Percentiles rank a stretch among this genome's conserved stretches.
These are phyloP conservation scores for Scaptomyza montana DNA, from an alignment of 1,140 invertebrate genomes.

Conservation along the genomic window DNA sequence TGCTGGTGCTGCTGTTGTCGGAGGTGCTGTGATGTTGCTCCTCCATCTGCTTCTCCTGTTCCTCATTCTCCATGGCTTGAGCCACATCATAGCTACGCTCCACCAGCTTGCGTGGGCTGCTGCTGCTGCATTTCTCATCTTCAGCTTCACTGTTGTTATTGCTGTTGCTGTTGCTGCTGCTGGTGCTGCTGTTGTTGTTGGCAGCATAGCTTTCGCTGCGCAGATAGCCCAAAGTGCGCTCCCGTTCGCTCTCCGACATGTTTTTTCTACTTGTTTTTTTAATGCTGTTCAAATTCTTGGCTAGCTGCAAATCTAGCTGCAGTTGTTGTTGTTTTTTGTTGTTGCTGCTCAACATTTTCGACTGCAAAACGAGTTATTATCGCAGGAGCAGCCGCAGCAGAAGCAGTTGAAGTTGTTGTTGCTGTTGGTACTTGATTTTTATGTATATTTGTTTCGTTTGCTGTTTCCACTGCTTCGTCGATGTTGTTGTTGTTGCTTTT, in stretches of 20 bases:
- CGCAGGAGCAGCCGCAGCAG: slow-evolving; percentile 61
- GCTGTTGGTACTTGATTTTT: slow-evolving; percentile 77
- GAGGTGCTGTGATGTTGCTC: slow-evolving; percentile 64
- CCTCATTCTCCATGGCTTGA: slow-evolving; percentile 83
- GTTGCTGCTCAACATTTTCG: slow-evolving; percentile 83
- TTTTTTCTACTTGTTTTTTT: slow-evolving; percentile 52
- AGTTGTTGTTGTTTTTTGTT: slow-evolving; percentile 51
- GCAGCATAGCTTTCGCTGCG: slow-evolving; percentile 75
- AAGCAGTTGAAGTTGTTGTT: slow-evolving; percentile 41
- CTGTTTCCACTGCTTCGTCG: slow-evolving; percentile 69
- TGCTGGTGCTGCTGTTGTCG: slow-evolving; percentile 40
- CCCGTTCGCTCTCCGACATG: slow-evolving; percentile 46
- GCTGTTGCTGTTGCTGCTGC: slow-evolving; percentile 30
- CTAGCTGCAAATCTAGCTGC: slow-evolving; percentile 46
- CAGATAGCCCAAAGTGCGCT: slow-evolving; percentile 40
- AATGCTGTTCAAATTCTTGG: slow-evolving; percentile 53
- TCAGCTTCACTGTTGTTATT: slow-evolving; percentile 34
- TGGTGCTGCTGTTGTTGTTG: slow-evolving; percentile 70
- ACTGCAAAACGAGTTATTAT: slow-evolving; percentile 80
- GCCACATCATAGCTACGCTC: slow-evolving; percentile 85
- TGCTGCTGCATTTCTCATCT: slow-evolving; percentile 28
- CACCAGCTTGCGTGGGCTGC: slow-evolving; percentile 53
- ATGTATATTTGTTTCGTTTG: slow-evolving; percentile 79
- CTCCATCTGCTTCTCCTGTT: slow-evolving; percentile 4
- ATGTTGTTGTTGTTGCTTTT: slow-evolving; percentile 20